Evolutionary conservation across 2,797 vertebrate species (phyloP), one percentile per base, ranked within the genome.

Genomic region (Myotis pilosus): DNA sequence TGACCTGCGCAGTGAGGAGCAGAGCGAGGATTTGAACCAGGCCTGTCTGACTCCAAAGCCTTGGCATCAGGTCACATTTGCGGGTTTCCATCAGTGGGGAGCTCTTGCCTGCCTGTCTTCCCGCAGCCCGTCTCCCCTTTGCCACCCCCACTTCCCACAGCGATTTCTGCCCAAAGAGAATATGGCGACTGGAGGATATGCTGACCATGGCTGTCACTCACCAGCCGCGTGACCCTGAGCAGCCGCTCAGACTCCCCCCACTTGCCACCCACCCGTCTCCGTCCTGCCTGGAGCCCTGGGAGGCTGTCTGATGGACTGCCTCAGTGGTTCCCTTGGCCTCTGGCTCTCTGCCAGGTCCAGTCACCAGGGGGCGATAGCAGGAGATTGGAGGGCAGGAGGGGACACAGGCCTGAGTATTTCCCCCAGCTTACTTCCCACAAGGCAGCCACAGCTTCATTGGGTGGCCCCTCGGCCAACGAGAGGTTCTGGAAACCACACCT

Each of bases 121-220:
- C 80, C 47, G 9, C 28, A 22, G 33, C 38, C n/a, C 30, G 15
- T 33, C 28, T 20, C 6, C 79, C 66, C 33, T 49, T 11, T 4
- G 17, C 23, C n/a, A 5, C 44, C 10, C 44, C 22, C 69, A 64
- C 68, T 25, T 47, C 25, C 47, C 25, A 17, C 0, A 13, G 22
- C 17, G 10, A 1, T 9, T 79, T 92, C 38, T 38, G 69, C 51
- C 53, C 30, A 2, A n/a, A 53, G 28, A 81, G 64, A 57, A 41
- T 2, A 16, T 2, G 33, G 53, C 0, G 0, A 69, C 30, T 6
- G 6, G 8, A 75, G 72, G 28, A 44, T 19, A 0, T 4, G 16
- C 47, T 55, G 60, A 13, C 23, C 22, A 2, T 2, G 10, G 12
- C 68, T 6, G 10, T 55, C 23, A 2, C 20, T 33, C 5, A 4